Evolutionary conservation across 1,140 invertebrate species (phyloP).

Genomic region (Bombus cullumanus): DNA sequence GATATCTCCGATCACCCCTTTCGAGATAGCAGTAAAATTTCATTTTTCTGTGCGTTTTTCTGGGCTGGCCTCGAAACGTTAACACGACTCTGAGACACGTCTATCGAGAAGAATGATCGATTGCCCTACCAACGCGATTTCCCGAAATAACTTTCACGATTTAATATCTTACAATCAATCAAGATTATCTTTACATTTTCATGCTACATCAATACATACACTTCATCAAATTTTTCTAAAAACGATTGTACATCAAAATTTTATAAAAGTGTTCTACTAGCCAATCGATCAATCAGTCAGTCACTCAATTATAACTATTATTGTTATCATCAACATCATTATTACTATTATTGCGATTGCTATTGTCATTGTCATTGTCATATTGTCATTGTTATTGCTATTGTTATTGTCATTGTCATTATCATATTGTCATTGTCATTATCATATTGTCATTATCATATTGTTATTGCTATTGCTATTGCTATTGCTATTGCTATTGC

Average conservation of each 20-base stretch:
- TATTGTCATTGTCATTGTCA: too few relatives aligned
- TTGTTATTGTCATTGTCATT: fast-evolving
- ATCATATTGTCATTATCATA: too few relatives aligned
- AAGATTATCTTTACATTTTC: conserved; percentile 16
- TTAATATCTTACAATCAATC: conserved; percentile 39
- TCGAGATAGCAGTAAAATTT: too few relatives aligned
- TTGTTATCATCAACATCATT: too few relatives aligned
- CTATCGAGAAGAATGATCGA: conserved; percentile 44
- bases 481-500: fast-evolving
- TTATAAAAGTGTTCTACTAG: background rate
- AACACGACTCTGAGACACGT: conserved; percentile 25
- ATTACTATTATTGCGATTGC: fast-evolving
- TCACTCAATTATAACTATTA: too few relatives aligned
- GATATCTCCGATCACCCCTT: background rate
- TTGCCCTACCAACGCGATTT: background rate
- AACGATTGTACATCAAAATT: background rate
- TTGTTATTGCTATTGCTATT: fast-evolving
- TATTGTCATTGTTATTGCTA: too few relatives aligned
- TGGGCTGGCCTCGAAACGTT: background rate
- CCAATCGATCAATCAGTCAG: too few relatives aligned
- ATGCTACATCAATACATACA: background rate
- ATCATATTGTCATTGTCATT: too few relatives aligned
- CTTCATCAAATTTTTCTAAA: background rate
- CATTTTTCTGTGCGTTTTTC: conserved; percentile 12
- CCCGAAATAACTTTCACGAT: conserved; percentile 15